A percentile compares a stretch with the other conserved stretches of the same genome.
phyloP scores from a whole-genome alignment of 2,797 vertebrate genomes.

The Rhodeus uyekii region DNA sequence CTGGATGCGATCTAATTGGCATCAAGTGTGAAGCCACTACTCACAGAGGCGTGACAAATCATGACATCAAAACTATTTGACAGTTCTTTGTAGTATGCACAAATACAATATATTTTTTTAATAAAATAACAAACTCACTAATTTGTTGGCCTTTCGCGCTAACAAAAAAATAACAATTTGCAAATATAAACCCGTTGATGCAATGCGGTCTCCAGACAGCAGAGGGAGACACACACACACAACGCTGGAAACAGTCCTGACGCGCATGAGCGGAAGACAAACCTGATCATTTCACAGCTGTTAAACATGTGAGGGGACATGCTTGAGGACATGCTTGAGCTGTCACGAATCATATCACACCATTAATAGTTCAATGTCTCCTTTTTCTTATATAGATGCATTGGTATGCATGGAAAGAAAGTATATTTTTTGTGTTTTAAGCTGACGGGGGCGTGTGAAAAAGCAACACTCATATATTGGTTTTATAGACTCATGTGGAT shows the following conservation, averaged over 20 bases:
- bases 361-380: background rate
- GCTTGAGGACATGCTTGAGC: too few species aligned
- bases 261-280: conserved; percentile 41
- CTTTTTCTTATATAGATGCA: background rate
- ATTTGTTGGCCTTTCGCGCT: too few species aligned
- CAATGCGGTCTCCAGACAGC: conserved; percentile 55
- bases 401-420: background rate
- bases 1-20: conserved; percentile 37
- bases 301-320: background rate
- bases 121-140: background rate
- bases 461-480: background rate
- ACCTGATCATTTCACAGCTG: background rate
- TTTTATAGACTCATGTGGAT: background rate
- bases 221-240: conserved; percentile 54
- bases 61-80: background rate
- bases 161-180: background rate
- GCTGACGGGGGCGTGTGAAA: background rate
- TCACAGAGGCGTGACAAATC: conserved; percentile 6
- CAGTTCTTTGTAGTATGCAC: background rate
- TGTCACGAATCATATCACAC: background rate
- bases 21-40: conserved; percentile 45
- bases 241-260: background rate
- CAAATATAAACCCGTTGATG: background rate
- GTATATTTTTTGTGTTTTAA: background rate
- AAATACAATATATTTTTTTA: background rate